These are phyloP conservation scores for Myiotriccus ornatus DNA, from an alignment of 2,797 vertebrate species.

Conservation along the genomic window DNA sequence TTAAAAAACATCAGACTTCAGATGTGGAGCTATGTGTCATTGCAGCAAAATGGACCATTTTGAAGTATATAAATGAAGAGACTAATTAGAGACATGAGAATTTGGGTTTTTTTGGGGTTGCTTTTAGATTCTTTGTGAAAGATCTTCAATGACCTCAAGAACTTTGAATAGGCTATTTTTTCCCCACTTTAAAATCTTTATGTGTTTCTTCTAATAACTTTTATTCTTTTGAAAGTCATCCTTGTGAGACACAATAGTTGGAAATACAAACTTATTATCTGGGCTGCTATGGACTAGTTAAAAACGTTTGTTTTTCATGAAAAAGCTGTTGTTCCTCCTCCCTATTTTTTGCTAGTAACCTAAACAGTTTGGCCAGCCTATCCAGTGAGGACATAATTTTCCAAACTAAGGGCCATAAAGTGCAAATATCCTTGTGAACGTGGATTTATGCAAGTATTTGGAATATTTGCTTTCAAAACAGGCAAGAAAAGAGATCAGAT, in stretches of 20 bases:
- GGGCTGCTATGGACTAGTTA: neutral
- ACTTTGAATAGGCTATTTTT: neutral
- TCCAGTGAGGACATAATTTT: neutral
- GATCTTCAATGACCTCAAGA: neutral
- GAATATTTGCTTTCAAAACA: neutral
- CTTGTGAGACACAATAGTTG: neutral
- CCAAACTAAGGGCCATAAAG: neutral
- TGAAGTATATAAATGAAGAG: neutral
- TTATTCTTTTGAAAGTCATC: neutral
- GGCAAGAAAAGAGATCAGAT: neutral
- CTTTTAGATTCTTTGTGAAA: neutral
- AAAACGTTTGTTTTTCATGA: neutral
- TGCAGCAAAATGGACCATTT: neutral
- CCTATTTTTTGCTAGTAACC: neutral
- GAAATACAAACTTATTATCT: neutral
- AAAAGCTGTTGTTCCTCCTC: neutral
- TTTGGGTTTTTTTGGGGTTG: accelerated
- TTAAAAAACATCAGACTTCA: neutral
- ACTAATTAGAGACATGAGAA: neutral
- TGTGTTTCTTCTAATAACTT: neutral
- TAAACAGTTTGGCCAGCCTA: neutral
- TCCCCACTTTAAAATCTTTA: neutral
- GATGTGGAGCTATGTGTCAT: neutral
- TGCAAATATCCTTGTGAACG: neutral
- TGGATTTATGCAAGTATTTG: neutral